Evolutionary conservation across 1,140 invertebrate species (phyloP).

Genomic region (Meteorus sp.): DNA sequence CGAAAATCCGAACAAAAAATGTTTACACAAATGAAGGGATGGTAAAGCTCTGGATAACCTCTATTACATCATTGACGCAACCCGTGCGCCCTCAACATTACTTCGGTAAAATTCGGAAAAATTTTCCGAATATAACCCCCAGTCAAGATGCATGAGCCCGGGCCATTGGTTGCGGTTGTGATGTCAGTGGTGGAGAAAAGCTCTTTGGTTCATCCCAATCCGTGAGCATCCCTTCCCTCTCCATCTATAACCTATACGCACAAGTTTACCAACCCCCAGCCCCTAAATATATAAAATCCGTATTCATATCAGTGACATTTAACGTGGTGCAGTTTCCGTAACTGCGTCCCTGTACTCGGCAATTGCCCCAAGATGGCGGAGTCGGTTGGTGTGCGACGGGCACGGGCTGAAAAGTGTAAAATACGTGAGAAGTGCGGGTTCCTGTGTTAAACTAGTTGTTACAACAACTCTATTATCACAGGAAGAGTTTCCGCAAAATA

Average conservation of each 20-base stretch:
- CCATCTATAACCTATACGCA: not conserved
- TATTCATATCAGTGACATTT: slow-evolving; percentile 31
- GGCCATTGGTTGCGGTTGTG: no score
- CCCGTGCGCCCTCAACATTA: no score
- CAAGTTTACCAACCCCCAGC: slow-evolving; percentile 1
- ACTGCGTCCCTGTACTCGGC: slow-evolving; percentile 45
- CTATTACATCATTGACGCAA: no score
- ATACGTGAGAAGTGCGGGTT: slow-evolving; percentile 44
- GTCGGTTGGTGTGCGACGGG: slow-evolving; percentile 43
- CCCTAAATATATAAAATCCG: not conserved
- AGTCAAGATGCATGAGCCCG: no score
- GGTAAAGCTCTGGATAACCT: no score
- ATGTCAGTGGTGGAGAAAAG: no score
- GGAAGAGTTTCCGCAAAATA: slow-evolving; percentile 2
- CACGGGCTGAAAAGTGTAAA: slow-evolving; percentile 47
- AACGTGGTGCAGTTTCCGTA: slow-evolving; percentile 29
- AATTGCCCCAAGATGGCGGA: slow-evolving; percentile 51
- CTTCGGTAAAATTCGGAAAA: no score
- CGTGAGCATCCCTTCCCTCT: no score
- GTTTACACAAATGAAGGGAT: no score
- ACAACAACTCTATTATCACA: slow-evolving; percentile 16
- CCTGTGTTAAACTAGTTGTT: slow-evolving; percentile 47
- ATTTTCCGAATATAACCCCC: no score
- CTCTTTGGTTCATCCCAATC: no score
- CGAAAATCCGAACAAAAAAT: no score